A percentile compares a stretch with the other conserved stretches of the same genome.
Conservation (phyloP, 2,113 vertebrate species). For the Cervus canadensis region DNA sequence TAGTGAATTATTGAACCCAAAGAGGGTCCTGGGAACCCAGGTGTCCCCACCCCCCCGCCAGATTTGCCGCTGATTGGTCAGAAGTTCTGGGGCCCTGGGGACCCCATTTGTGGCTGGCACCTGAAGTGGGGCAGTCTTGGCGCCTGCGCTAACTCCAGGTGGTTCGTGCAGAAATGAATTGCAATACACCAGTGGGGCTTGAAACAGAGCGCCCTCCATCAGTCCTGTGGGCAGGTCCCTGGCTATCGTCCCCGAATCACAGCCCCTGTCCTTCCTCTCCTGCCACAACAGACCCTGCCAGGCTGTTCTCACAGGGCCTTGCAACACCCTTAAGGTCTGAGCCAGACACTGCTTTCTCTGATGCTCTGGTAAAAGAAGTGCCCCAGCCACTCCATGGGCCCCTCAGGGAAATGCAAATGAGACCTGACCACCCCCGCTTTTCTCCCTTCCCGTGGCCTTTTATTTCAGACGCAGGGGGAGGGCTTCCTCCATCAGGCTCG, state of each 20-base stretch:
- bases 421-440: not conserved
- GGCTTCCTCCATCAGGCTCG: not conserved
- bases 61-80: not conserved
- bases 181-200: not conserved
- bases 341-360: not conserved
- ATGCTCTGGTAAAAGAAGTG: not conserved
- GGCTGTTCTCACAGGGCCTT: not conserved
- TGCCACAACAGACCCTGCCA: not conserved
- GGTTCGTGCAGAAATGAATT: not conserved
- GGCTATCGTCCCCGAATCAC: too few relatives aligned
- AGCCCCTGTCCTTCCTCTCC: not conserved
- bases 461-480: not conserved
- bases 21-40: not conserved
- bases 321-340: not conserved
- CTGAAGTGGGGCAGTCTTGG: not conserved
- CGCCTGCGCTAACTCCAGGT: not conserved
- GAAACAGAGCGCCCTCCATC: not conserved
- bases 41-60: rapidly evolving
- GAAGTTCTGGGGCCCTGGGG: not conserved
- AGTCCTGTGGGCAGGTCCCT: not conserved
- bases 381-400: not conserved
- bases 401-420: not conserved
- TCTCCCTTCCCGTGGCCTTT: not conserved
- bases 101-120: not conserved
- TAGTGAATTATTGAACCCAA: not conserved